Base-by-base conservation (phyloP, 2,888 invertebrate species). In the Cosmopolites sordidus region DNA sequence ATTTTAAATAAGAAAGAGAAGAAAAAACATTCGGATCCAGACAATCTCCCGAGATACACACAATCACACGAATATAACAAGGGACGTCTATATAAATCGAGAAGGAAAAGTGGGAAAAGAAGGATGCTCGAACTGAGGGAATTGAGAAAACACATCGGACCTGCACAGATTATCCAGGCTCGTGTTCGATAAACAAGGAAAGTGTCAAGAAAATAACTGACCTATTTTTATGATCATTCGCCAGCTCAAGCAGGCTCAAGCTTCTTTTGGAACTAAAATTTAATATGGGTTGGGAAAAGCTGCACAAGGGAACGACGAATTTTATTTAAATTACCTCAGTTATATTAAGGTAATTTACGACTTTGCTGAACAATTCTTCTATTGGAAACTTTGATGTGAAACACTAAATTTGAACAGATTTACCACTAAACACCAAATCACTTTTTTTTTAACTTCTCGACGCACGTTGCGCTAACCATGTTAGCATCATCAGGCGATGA, bases 211-310 rank as follows among this genome's bases (percentile, higher is more conserved):
- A 54, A 54, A 54, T 22, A 22, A 22, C 48, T 44, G 45, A 48
- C 54, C 54, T 43, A 49, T 54, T 54, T 54, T 54, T 54, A 54
- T 54, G 54, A 54, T 43, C 40, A 41, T 44, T 43, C 48, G 54
- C 48, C 49, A 54, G 41, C 48, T 54, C 45, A 33, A 44, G 44
- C 44, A 39, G 48, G 43, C 43, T 48, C 45, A 8, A 3, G 22
- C 22, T 3, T 8, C 8, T 5, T 44, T 44, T 39, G 37, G 42
- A 44, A 49, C 40, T 48, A 48, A 53, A 53, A 54, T 49, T 54
- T 54, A 54, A 22, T 22, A 22, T 22, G 22, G 22, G 8, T 8
- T 3, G 8, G 22, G 8, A 22, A 22, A 22, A 8, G 22, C 8
- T 22, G 22, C 22, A 3, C 22, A 8, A 22, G 8, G 8, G 22